A percentile compares a stretch with the other conserved stretches of the same genome.
Evolutionary conservation across 2,888 invertebrate genomes (phyloP).

Genomic region (Himalopsyche japonica): DNA sequence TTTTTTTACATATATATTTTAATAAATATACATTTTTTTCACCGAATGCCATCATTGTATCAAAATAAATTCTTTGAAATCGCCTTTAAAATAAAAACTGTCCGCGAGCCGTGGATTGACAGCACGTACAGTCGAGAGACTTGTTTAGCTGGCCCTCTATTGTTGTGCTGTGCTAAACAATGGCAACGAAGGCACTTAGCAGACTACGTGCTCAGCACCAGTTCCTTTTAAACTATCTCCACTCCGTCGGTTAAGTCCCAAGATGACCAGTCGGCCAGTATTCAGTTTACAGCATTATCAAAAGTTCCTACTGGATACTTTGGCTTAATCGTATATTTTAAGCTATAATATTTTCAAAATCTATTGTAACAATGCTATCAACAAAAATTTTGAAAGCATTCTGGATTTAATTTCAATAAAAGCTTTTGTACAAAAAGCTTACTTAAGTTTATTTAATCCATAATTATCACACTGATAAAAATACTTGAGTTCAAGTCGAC

Average conservation of each 20-base stretch:
- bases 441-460: too few relatives aligned
- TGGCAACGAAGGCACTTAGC: constrained; percentile 4
- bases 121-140: neutral
- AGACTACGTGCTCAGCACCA: neutral
- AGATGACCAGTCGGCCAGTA: neutral
- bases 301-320: neutral
- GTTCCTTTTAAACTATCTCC: neutral
- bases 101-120: neutral
- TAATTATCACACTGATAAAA: too few relatives aligned
- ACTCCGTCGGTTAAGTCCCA: neutral
- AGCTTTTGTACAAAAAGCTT: too few relatives aligned
- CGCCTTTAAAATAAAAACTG: neutral
- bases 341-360: too few relatives aligned
- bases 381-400: too few relatives aligned
- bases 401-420: too few relatives aligned
- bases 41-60: too few relatives aligned
- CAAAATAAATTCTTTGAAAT: too few relatives aligned
- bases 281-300: neutral
- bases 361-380: too few relatives aligned
- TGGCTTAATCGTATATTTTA: neutral
- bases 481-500: too few relatives aligned
- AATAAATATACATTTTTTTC: too few relatives aligned
- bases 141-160: neutral
- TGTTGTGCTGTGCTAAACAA: neutral
- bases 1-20: too few relatives aligned